A percentile compares a stretch with the other conserved stretches of the same genome.
Conservation (phyloP, 2,888 invertebrate genomes). For the Eupithecia vulgata region DNA sequence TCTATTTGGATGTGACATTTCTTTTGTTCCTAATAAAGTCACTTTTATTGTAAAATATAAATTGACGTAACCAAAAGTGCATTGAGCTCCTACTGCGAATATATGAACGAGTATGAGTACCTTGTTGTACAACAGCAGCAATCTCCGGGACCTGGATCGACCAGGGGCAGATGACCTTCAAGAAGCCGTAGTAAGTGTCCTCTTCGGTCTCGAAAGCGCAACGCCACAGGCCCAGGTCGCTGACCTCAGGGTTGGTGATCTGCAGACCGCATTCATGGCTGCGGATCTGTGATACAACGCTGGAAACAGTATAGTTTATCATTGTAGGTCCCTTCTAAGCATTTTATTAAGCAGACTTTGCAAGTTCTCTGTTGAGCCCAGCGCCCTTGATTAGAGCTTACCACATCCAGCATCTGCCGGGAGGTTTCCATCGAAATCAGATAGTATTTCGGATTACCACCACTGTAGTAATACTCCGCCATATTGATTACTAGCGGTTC, state of each 20-base stretch:
- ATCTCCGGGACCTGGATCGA: slow-evolving; percentile 51
- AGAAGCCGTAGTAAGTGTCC: slow-evolving; percentile 65
- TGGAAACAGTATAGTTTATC: slow-evolving; percentile 39
- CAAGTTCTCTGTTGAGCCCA: not conserved
- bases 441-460: not conserved
- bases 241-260: slow-evolving; percentile 52
- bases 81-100: too few species aligned
- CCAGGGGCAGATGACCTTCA: slow-evolving; percentile 60
- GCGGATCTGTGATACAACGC: slow-evolving; percentile 50
- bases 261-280: slow-evolving; percentile 64
- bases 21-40: too few species aligned
- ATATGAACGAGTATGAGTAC: slow-evolving; percentile 18
- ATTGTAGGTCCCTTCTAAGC: not conserved
- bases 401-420: not conserved
- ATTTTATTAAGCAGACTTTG: not conserved
- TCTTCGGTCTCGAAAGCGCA: slow-evolving; percentile 66
- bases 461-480: too few species aligned
- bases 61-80: too few species aligned
- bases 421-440: too few species aligned
- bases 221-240: slow-evolving; percentile 71
- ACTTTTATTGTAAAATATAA: too few species aligned
- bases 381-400: too few species aligned
- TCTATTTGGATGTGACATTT: too few species aligned
- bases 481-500: too few species aligned
- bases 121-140: slow-evolving; percentile 37